Conservation (phyloP, 2,888 invertebrate species). For the Mesoligia furuncula region DNA sequence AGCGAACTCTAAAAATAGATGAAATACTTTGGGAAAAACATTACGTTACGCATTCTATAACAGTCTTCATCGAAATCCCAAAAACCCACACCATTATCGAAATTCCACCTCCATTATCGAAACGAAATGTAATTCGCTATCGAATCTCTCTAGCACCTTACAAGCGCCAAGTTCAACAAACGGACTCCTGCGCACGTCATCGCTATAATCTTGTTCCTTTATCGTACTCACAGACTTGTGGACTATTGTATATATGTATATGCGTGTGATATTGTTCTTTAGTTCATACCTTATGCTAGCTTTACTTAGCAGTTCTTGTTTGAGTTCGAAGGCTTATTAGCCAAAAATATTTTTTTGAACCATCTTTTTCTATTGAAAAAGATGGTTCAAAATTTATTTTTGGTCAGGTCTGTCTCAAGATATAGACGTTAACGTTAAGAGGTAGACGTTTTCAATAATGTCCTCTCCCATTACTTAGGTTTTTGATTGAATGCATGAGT, state of each 20-base stretch:
- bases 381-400: too few species aligned
- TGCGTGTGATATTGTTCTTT: conserved; percentile 9
- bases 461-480: too few species aligned
- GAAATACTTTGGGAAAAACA: background rate
- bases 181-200: conserved; percentile 48
- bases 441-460: too few species aligned
- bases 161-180: conserved; percentile 66
- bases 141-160: conserved; percentile 31
- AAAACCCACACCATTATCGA: background rate
- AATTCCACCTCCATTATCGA: conserved; percentile 12
- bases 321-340: background rate
- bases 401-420: too few species aligned
- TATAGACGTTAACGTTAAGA: too few species aligned
- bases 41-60: background rate
- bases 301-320: background rate
- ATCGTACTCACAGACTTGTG: conserved; percentile 47
- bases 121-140: conserved; percentile 27
- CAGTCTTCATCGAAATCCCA: background rate
- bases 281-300: background rate
- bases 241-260: conserved; percentile 30
- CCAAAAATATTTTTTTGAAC: too few species aligned
- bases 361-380: too few species aligned
- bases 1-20: background rate
- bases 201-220: conserved; percentile 59
- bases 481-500: too few species aligned